Evolutionary conservation across 2,113 vertebrate genomes (phyloP).

Genomic region (Gobius niger): DNA sequence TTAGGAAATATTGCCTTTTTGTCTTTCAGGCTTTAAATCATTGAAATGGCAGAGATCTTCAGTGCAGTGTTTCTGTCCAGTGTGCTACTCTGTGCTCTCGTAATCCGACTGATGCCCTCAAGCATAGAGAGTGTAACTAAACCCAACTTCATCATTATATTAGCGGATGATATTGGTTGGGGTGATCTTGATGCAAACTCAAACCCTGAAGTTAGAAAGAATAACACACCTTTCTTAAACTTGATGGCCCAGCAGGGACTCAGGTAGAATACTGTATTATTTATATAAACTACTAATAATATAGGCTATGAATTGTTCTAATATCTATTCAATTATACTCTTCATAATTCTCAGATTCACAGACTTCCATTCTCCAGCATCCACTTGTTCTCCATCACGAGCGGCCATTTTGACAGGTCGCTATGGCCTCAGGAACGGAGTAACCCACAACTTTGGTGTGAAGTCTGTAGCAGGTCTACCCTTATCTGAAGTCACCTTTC

Average conservation of each 20-base stretch:
- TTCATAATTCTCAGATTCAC: slow-evolving; percentile 76
- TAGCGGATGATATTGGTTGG: slow-evolving; percentile 97
- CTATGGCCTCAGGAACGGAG: slow-evolving; percentile 87
- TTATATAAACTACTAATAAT: no score
- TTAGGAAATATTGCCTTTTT: not conserved
- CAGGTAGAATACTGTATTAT: slow-evolving; percentile 70
- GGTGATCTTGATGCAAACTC: slow-evolving; percentile 89
- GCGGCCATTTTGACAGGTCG: slow-evolving; percentile 92
- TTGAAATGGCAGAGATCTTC: slow-evolving; percentile 68
- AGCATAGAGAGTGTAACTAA: not conserved
- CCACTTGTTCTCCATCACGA: slow-evolving; percentile 92
- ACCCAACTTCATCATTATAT: slow-evolving; percentile 89
- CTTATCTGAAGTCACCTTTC: slow-evolving; percentile 88
- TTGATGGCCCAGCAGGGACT: slow-evolving; percentile 83
- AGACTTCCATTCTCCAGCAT: slow-evolving; percentile 93
- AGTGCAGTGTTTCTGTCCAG: slow-evolving; percentile 47
- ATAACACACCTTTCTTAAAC: slow-evolving; percentile 84
- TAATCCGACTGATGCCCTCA: slow-evolving; percentile 55
- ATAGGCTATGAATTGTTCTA: no score
- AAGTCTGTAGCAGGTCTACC: slow-evolving; percentile 86
- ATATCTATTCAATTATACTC: not conserved
- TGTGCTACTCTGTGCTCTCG: slow-evolving; percentile 58
- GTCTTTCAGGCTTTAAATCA: slow-evolving; percentile 31
- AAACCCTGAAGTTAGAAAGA: slow-evolving; percentile 55
- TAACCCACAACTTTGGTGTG: slow-evolving; percentile 91